A percentile compares a stretch with the other conserved stretches of the same genome.
phyloP scores from a whole-genome alignment of 2,888 invertebrate genomes.

The Serrognathus titanus region DNA sequence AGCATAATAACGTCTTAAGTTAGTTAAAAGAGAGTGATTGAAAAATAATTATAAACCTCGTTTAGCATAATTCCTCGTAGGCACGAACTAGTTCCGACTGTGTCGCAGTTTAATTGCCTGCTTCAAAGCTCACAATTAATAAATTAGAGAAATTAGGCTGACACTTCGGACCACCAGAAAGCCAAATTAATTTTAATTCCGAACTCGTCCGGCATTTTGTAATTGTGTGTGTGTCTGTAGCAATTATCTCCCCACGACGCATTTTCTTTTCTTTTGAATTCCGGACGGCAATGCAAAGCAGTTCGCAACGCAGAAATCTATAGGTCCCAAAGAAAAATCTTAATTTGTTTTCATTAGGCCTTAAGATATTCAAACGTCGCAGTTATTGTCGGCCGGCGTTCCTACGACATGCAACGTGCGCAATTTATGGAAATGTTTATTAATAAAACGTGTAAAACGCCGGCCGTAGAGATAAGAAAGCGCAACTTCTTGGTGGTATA shows the following conservation, averaged over 20 bases:
- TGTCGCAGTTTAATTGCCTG: constrained; percentile 2
- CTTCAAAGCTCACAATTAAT: constrained; percentile 14
- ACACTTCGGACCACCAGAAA: constrained; percentile 14
- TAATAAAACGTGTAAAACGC: neutral
- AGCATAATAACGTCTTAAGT: neutral
- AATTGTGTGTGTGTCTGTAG: no score
- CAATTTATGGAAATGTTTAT: no score
- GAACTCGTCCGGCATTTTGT: no score
- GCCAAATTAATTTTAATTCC: constrained; percentile 13
- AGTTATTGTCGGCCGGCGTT: neutral
- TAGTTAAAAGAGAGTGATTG: neutral
- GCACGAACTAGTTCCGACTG: constrained; percentile 3
- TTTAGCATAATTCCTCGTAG: constrained; percentile 6
- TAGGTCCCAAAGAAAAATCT: no score
- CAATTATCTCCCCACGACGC: no score
- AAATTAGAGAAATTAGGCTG: constrained; percentile 15
- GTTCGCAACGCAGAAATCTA: no score
- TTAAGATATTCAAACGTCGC: neutral
- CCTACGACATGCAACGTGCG: neutral
- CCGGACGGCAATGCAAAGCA: no score
- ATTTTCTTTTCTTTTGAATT: no score
- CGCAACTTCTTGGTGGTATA: constrained; percentile 21
- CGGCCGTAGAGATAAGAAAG: neutral
- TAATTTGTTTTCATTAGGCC: no score
- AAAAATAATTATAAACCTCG: constrained; percentile 6